These are phyloP conservation scores for Channa argus DNA, from an alignment of 2,113 vertebrate genomes.

Conservation along the genomic window DNA sequence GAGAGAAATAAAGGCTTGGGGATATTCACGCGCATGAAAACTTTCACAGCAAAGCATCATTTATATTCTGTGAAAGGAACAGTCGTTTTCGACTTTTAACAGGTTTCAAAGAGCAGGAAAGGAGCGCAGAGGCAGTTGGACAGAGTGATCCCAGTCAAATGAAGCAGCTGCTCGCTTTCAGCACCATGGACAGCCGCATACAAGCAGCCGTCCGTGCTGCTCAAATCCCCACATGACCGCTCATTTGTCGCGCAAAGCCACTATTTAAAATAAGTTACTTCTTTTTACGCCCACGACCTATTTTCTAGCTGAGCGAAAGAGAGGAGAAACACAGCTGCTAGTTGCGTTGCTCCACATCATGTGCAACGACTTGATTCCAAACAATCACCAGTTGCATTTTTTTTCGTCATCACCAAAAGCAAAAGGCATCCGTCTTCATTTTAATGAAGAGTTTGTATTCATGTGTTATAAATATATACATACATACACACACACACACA, in stretches of 20 bases:
- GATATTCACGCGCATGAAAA: slow-evolving; percentile 13
- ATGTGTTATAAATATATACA: too few relatives aligned
- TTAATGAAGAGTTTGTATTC: neutral
- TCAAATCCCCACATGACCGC: slow-evolving; percentile 26
- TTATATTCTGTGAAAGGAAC: neutral
- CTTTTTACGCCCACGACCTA: too few relatives aligned
- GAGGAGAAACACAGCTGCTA: neutral
- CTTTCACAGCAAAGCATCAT: slow-evolving; percentile 10
- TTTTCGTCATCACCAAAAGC: neutral
- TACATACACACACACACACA: too few relatives aligned
- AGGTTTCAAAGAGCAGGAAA: neutral
- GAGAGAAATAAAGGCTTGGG: neutral
- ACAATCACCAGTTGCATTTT: slow-evolving; percentile 73
- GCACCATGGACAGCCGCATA: slow-evolving; percentile 45
- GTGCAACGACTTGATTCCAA: slow-evolving; percentile 35
- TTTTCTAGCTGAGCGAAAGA: neutral
- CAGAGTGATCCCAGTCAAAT: slow-evolving; percentile 2
- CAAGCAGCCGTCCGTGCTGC: slow-evolving; percentile 42
- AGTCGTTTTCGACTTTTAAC: neutral
- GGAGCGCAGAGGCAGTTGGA: neutral
- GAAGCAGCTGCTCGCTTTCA: slow-evolving; percentile 26
- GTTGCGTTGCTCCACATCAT: neutral
- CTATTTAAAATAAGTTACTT: neutral
- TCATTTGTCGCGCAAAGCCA: slow-evolving; percentile 49
- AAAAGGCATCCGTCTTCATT: neutral